A percentile compares a stretch with the other conserved stretches of the same genome.
Conservation (phyloP, 2,888 invertebrate species). For the Orthosia gothica region DNA sequence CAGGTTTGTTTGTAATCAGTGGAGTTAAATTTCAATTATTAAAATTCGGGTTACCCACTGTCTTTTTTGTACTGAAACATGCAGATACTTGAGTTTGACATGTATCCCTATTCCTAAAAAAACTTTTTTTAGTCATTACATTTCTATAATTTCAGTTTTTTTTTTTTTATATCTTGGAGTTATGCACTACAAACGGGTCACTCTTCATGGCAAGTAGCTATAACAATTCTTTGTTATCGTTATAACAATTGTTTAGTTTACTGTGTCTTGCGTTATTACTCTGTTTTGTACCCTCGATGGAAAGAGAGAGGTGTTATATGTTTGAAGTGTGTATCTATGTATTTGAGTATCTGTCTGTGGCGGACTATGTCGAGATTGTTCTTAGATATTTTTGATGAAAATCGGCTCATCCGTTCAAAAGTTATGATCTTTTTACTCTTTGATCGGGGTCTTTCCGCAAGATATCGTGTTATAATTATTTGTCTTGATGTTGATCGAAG, state of each 20-base stretch:
- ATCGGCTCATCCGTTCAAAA: too few species aligned
- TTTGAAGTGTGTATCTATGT: too few species aligned
- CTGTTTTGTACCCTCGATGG: neutral
- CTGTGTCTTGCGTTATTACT: slow-evolving; percentile 23
- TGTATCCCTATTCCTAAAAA: too few species aligned
- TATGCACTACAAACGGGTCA: neutral
- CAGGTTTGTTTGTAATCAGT: too few species aligned
- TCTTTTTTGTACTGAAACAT: slow-evolving; percentile 4
- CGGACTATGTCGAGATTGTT: too few species aligned
- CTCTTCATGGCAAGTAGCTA: slow-evolving; percentile 21
- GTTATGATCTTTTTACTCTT: too few species aligned
- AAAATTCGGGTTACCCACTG: neutral
- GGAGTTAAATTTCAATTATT: neutral
- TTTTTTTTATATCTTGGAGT: neutral
- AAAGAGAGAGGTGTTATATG: too few species aligned
- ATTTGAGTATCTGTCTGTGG: too few species aligned
- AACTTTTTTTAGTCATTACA: neutral
- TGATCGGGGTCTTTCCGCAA: too few species aligned
- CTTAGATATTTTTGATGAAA: too few species aligned
- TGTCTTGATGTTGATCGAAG: too few species aligned
- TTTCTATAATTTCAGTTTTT: neutral
- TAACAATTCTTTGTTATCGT: slow-evolving; percentile 1
- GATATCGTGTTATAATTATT: too few species aligned
- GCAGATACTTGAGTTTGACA: neutral
- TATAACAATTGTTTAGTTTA: slow-evolving; percentile 8